Evolutionary conservation across 2,888 invertebrate species (phyloP).

Genomic region (Venusia cambrica): DNA sequence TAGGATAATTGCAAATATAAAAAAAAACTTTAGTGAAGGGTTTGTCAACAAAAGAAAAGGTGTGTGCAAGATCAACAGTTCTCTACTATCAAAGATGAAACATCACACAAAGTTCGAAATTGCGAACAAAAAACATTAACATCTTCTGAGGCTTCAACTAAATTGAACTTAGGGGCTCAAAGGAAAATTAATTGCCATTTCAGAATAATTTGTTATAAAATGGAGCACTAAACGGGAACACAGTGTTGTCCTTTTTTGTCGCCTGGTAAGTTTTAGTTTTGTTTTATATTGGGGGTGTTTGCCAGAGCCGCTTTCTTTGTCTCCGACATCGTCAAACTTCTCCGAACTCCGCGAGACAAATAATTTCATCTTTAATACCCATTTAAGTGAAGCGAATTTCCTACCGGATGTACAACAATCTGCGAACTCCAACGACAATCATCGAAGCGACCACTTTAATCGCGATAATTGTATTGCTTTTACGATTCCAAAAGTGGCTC

Average conservation of each 20-base stretch:
- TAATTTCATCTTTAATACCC: slow-evolving; percentile 71
- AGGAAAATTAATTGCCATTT: slow-evolving; percentile 45
- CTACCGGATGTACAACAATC: slow-evolving; percentile 49
- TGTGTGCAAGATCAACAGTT: too few species aligned
- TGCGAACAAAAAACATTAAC: too few species aligned
- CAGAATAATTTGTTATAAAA: slow-evolving; percentile 50
- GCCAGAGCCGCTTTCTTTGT: slow-evolving; percentile 50
- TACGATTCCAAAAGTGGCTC: slow-evolving; percentile 11
- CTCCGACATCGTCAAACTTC: slow-evolving; percentile 52
- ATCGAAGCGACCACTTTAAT: slow-evolving; percentile 27
- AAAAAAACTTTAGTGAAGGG: slow-evolving; percentile 32
- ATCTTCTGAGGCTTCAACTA: too few species aligned
- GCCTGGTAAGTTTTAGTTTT: slow-evolving; percentile 52
- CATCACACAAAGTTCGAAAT: too few species aligned
- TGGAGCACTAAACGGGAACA: slow-evolving; percentile 42
- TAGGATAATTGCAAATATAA: slow-evolving; percentile 43
- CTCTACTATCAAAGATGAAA: too few species aligned
- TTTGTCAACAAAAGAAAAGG: slow-evolving; percentile 25
- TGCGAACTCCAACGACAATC: slow-evolving; percentile 51
- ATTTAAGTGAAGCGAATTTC: slow-evolving; percentile 56
- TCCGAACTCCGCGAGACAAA: slow-evolving; percentile 62
- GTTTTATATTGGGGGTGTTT: slow-evolving; percentile 38
- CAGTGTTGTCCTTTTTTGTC: slow-evolving; percentile 49
- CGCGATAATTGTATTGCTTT: slow-evolving; percentile 16
- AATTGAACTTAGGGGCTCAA: slow-evolving; percentile 38